Evolutionary conservation across 37 sponge, comb jelly and placozoan species (phyloP), one percentile per base, ranked within the genome.

Genomic region (Tethya wilhelma): DNA sequence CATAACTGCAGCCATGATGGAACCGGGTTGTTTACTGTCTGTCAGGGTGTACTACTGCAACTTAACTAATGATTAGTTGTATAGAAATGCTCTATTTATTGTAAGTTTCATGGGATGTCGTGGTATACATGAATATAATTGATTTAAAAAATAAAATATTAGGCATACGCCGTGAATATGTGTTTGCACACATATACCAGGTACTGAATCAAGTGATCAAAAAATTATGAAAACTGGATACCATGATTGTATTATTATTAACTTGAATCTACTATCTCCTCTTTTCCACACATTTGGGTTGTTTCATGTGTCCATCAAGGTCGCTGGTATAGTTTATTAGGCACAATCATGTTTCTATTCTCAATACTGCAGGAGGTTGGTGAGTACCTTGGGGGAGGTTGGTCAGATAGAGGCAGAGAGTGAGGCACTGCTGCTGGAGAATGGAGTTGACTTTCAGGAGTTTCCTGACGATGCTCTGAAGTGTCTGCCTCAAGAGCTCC

Each of bases 381-480:
- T 84, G 34, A 70, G 90, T 0, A 91, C 93, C 38, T 64, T 97
- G 4, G 97, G 97, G 28, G 90, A 94, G 58, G 93, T 79, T 28
- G 89, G 89, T 25, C 78, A 87, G 57, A 67, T 98, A 14, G 96
- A 93, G 38, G 69, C 89, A 39, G 94, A 95, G 74, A 95, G 90
- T 36, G 90, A 93, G 81, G 77, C 80, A n/a, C 71, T 98, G 57
- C 89, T 98, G 17, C 14, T 83, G 4, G 96, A 93, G 22, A 74
- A 96, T 74, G 88, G 90, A 38, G 82, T 96, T 19, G 86, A 90
- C 30, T 59, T 31, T 75, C 64, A 71, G 1, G 89, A 89, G 5
- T 90, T 96, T 56, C 40, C 86, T 22, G 0, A 69, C 29, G 89
- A 83, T 2, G 87, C 66, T 2, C 34, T 87, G 14, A 81, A 90